Base-by-base conservation (phyloP, 2,888 invertebrate species). In the Drosophila sordidula region DNA sequence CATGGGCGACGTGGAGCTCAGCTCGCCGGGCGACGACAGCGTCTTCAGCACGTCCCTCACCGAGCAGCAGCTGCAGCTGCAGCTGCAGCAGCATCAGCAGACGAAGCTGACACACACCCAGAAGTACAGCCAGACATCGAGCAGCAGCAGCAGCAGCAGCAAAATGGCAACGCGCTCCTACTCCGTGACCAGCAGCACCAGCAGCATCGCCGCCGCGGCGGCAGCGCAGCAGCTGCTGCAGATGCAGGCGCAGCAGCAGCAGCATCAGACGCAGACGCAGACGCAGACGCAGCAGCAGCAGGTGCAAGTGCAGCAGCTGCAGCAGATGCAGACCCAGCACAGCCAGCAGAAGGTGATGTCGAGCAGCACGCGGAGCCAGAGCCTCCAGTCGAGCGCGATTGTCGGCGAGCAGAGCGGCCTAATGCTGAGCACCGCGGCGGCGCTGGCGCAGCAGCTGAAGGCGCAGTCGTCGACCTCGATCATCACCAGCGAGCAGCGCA, bases 401-500 rank as follows among this genome's bases (percentile, higher is more conserved):
- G 78, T 89, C 14, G 84, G 89, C 4, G 92, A 91, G 54, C 89
- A 89, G 18, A 79, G 82, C 29, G 68, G 71, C 0, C 69, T 74
- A n/a, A 49, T 78, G 39, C 41, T 80, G 59, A 66, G 77, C 74
- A 55, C 78, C 0, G 70, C 87, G 3, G 78, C 77, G 2, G 82
- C 90, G 0, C 92, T 94, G 76, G 94, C 94, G 90, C 94, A 91
- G 52, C 92, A 92, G 66, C 66, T 91, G 26, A 92, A 92, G 69
- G 91, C 92, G 0, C 91, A 92, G 62, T 92, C 92, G 2, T 92
- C 91, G 59, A 90, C 91, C 11, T 91, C 92, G 50, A 91, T 92
- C 51, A 86, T 91, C 6, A 90, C 90, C 50, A 87, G 86, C 50
- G 90, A 91, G 62, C 90, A 91, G 55, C 79, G 92, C 11, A 82